These are phyloP conservation scores for Gymnocheta viridis DNA, from an alignment of 2,888 invertebrate species.

Conservation along the genomic window DNA sequence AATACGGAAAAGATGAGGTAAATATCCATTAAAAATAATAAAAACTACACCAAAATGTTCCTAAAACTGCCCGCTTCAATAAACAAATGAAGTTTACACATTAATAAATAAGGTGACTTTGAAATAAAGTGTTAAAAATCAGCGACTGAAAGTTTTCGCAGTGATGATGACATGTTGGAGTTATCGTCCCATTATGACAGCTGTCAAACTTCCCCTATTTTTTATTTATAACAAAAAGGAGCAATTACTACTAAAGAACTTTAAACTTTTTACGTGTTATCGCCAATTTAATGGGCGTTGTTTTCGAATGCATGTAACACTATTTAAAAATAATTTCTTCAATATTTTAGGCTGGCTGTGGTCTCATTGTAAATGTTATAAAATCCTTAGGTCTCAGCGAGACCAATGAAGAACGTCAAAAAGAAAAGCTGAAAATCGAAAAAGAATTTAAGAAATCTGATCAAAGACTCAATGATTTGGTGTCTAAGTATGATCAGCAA, in stretches of 20 bases:
- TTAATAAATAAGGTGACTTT: neutral
- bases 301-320: neutral
- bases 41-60: constrained; percentile 54
- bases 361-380: constrained; percentile 96
- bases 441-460: constrained; percentile 96
- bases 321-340: neutral
- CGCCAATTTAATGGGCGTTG: constrained; percentile 60
- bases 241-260: constrained; percentile 12
- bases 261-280: constrained; percentile 24
- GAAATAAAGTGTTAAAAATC: constrained; percentile 27
- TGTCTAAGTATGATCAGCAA: constrained; percentile 93
- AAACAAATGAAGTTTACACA: constrained; percentile 13
- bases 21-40: constrained; percentile 71
- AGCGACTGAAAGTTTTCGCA: constrained; percentile 53
- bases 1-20: constrained; percentile 93
- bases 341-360: constrained; percentile 85
- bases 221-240: constrained; percentile 29
- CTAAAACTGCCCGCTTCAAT: neutral
- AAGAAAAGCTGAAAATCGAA: constrained; percentile 96
- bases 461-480: constrained; percentile 92
- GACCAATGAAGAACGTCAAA: constrained; percentile 95
- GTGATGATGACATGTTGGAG: constrained; percentile 63
- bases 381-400: constrained; percentile 96
- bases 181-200: constrained; percentile 50
- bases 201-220: constrained; percentile 66